Percentiles rank a stretch among this genome's conserved stretches.
Conservation (phyloP, 1,140 invertebrate genomes). For the Chrysoperla carnea region DNA sequence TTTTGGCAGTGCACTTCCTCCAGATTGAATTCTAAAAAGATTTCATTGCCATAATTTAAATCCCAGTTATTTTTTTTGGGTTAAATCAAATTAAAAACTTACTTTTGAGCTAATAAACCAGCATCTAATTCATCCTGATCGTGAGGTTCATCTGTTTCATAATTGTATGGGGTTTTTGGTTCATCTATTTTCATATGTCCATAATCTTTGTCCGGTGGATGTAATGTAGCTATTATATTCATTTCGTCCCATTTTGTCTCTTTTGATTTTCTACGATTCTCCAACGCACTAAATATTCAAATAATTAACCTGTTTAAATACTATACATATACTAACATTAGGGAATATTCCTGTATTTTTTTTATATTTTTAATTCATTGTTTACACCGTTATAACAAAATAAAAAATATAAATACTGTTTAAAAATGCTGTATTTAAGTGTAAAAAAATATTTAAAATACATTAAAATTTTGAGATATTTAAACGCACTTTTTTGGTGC, state of each 20-base stretch:
- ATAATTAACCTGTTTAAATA: no score
- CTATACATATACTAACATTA: no score
- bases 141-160: conserved; percentile 48
- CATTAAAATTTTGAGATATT: no score
- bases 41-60: conserved; percentile 2
- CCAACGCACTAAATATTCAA: neutral
- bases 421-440: no score
- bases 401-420: no score
- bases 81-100: no score
- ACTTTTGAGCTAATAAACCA: conserved; percentile 55
- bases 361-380: no score
- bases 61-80: no score
- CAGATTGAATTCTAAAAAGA: conserved; percentile 24
- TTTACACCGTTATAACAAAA: no score
- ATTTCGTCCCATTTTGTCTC: conserved; percentile 97
- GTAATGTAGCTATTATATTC: conserved; percentile 96
- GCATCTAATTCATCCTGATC: conserved; percentile 60
- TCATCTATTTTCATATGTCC: conserved; percentile 99
- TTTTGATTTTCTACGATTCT: conserved; percentile 38
- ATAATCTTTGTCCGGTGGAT: conserved; percentile 97
- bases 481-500: no score
- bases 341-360: no score
- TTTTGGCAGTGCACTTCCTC: conserved; percentile 33
- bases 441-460: no score
- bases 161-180: conserved; percentile 90